Evolutionary conservation across 1,140 invertebrate genomes (phyloP).

Genomic region (Drosophila carrolli): DNA sequence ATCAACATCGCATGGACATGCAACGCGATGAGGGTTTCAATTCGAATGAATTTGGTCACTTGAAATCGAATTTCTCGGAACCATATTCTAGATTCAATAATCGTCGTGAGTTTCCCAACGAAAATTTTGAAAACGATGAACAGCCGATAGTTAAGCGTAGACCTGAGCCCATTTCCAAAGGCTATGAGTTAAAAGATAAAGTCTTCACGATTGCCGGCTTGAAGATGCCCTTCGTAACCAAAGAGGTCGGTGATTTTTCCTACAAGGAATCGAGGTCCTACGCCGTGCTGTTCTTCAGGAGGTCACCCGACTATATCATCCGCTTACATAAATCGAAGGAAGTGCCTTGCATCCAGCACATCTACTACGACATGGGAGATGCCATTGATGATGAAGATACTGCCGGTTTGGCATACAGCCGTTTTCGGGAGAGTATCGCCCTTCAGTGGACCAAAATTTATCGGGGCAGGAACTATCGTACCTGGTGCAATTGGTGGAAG

Average conservation of each 20-base stretch:
- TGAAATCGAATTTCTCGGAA: not conserved
- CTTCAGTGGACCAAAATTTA: slow-evolving; percentile 26
- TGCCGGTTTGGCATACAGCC: not conserved
- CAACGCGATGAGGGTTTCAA: no score
- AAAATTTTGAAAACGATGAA: not conserved
- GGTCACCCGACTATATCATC: slow-evolving; percentile 6
- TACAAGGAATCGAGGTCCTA: slow-evolving; percentile 19
- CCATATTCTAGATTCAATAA: not conserved
- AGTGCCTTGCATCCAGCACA: not conserved
- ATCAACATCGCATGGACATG: not conserved
- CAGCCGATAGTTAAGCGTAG: not conserved
- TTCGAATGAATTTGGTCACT: no score
- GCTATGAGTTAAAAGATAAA: not conserved
- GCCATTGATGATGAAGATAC: not conserved
- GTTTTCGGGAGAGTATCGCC: slow-evolving; percentile 4
- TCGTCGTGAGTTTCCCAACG: not conserved
- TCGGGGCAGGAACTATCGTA: slow-evolving; percentile 12
- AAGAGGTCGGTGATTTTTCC: not conserved
- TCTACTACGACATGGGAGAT: not conserved
- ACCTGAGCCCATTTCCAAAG: not conserved
- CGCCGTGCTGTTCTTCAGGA: slow-evolving; percentile 21
- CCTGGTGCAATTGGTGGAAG: slow-evolving; percentile 52
- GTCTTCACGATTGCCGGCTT: slow-evolving; percentile 29
- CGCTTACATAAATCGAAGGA: not conserved
- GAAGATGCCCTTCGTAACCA: slow-evolving; percentile 13